phyloP scores from a whole-genome alignment of 2,113 vertebrate genomes.

The Mobula birostris region DNA sequence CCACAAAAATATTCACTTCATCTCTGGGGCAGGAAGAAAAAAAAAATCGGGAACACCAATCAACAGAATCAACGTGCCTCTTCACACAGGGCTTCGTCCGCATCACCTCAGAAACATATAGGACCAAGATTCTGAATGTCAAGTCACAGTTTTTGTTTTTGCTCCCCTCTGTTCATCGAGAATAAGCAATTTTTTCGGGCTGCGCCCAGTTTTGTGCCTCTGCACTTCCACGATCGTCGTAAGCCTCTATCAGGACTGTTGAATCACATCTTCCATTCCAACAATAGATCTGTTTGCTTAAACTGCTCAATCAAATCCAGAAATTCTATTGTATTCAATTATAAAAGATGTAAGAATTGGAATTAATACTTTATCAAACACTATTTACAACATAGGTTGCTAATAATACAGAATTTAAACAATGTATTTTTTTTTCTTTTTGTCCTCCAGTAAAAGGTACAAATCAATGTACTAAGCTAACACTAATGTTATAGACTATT shows the following conservation, averaged over 20 bases:
- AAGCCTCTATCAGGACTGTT: background rate
- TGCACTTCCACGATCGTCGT: conserved; percentile 5
- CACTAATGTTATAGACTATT: conserved; percentile 86
- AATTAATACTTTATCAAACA: conserved; percentile 99
- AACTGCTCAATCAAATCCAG: conserved; percentile 71
- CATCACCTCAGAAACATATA: conserved; percentile 53
- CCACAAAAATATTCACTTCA: conserved; percentile 42
- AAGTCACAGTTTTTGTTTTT: conserved; percentile 46
- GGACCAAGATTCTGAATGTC: conserved; percentile 60
- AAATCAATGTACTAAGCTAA: conserved; percentile 90
- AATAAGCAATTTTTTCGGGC: conserved; percentile 50
- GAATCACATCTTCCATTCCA: background rate
- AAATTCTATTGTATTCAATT: conserved; percentile 85
- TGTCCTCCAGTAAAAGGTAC: conserved; percentile 86
- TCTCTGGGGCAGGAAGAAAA: conserved; percentile 41
- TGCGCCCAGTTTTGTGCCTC: conserved; percentile 52
- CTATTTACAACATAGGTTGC: conserved; percentile 97
- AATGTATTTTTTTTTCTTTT: conserved; percentile 71
- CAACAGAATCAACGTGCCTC: conserved; percentile 61
- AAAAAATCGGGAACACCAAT: conserved; percentile 45
- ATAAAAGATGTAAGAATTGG: conserved; percentile 98
- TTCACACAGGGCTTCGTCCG: conserved; percentile 52
- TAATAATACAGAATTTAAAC: conserved; percentile 82
- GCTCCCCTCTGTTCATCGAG: background rate
- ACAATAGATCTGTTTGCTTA: conserved; percentile 25